Base-by-base conservation (phyloP, 2,888 invertebrate species). In the Alcis repandata region DNA sequence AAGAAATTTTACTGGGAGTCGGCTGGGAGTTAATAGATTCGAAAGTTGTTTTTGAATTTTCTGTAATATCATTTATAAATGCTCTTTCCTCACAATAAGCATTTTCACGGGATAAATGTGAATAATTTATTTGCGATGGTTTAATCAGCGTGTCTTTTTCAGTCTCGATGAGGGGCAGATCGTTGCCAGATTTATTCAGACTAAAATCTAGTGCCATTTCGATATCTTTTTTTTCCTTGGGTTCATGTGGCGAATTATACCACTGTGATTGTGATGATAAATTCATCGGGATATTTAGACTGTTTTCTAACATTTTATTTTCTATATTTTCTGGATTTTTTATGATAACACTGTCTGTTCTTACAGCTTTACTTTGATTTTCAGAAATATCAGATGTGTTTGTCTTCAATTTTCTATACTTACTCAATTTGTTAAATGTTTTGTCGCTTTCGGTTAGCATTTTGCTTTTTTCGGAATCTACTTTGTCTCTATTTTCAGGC, bases 291-390 rank as follows among this genome's bases (percentile, higher is more conserved):
- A 54, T 46, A 67, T 67, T 66, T 15, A 36, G n/a, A 53, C 41
- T 67, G 3, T 67, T 48, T 22, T 58, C 75, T 1, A 68, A 60
- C 64, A 60, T 57, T n/a, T 65, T 76, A 58, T 72, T 78, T 76
- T 85, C 89, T 2, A 72, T 68, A 71, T 87, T 92, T 67, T 93
- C 93, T 11, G 92, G 92, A 81, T 92, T 93, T 84, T 92, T 91
- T 66, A 92, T 92, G 36, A 93, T 93, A 1, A 93, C 93, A 77
- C 93, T 93, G 68, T 93, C 88, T 38, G 87, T 91, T 80, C 93
- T 84, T 41, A 81, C 69, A 68, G 76, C 75, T 69, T 82, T 84
- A 51, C 72, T 53, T 36, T 71, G 63, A 58, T 72, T 76, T 54
- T 80, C 79, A 62, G 75, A 74, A 4, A 54, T 48, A 13, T 79